phyloP scores from a whole-genome alignment of 2,888 invertebrate species.

The Hemistola chrysoprasaria region DNA sequence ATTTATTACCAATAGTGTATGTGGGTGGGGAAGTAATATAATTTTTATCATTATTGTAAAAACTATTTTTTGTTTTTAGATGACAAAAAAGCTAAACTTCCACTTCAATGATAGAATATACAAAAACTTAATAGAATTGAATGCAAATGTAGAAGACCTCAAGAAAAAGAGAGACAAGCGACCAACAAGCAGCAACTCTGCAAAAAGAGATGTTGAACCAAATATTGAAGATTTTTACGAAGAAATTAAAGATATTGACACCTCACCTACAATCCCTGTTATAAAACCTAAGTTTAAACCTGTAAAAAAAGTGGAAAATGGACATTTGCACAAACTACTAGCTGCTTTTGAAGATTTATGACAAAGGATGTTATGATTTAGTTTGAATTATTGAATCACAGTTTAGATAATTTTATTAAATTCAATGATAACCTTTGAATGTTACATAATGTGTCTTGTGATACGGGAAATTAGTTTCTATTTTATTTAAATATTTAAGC shows the following conservation, averaged over 20 bases:
- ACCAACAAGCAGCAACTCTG: slow-evolving; percentile 31
- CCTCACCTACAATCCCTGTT: slow-evolving; percentile 53
- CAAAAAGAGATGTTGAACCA: slow-evolving; percentile 68
- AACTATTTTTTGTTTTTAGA: slow-evolving; percentile 41
- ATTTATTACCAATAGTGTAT: too few relatives aligned
- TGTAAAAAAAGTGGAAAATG: slow-evolving; percentile 53
- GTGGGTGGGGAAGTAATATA: too few relatives aligned
- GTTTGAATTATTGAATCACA: too few relatives aligned
- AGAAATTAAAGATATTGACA: slow-evolving; percentile 56
- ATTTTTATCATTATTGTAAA: too few relatives aligned
- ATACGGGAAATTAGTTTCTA: too few relatives aligned
- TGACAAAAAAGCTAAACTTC: slow-evolving; percentile 70
- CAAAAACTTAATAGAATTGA: slow-evolving; percentile 69
- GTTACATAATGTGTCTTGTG: too few relatives aligned
- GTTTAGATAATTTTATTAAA: too few relatives aligned
- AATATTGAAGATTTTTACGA: slow-evolving; percentile 72
- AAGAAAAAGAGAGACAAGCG: slow-evolving; percentile 50
- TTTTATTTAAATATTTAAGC: too few relatives aligned
- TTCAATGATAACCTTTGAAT: too few relatives aligned
- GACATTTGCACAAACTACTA: slow-evolving; percentile 58
- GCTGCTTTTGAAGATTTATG: slow-evolving; percentile 66
- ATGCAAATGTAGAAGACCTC: slow-evolving; percentile 50
- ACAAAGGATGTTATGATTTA: slow-evolving; percentile 27
- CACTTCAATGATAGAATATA: slow-evolving; percentile 73
- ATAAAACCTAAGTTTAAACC: slow-evolving; percentile 58